phyloP scores from a whole-genome alignment of 2,113 vertebrate genomes.

The Ginglymostoma cirratum region DNA sequence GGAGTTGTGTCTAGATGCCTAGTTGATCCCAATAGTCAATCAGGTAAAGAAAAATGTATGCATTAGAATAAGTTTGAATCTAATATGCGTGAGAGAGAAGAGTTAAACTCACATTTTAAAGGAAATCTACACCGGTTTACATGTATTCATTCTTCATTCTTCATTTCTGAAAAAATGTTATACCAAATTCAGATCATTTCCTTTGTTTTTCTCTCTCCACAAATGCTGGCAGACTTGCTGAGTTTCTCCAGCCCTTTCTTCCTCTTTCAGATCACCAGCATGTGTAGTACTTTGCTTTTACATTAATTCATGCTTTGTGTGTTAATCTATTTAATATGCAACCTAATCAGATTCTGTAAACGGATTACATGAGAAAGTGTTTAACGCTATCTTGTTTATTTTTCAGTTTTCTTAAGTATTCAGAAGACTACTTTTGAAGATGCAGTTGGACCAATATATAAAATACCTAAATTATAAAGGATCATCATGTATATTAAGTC shows the following conservation, averaged over 20 bases:
- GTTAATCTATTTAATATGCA: not conserved
- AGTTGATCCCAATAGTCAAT: not conserved
- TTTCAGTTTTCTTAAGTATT: conserved; percentile 24
- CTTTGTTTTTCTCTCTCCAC: too few species aligned
- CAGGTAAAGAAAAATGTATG: not conserved
- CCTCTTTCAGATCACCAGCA: too few species aligned
- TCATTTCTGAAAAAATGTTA: not conserved
- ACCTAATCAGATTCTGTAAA: too few species aligned
- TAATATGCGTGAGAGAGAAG: not conserved
- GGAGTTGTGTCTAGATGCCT: not conserved
- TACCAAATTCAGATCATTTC: too few species aligned
- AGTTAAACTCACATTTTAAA: not conserved
- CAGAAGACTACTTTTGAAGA: conserved; percentile 2
- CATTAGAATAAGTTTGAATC: not conserved
- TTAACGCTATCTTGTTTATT: not conserved
- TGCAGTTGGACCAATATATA: conserved; percentile 16
- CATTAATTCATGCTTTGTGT: too few species aligned
- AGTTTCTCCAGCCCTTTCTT: too few species aligned
- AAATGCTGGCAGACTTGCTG: too few species aligned
- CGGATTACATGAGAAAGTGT: not conserved
- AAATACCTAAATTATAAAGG: conserved; percentile 18
- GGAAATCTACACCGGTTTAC: not conserved
- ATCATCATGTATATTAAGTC: conserved; percentile 32
- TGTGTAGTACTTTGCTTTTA: too few species aligned
- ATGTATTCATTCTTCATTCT: not conserved